Percentiles rank a stretch among this genome's conserved stretches.
Evolutionary conservation across 1,140 invertebrate species (phyloP).

Genomic region (Drosophila ogumai): DNA sequence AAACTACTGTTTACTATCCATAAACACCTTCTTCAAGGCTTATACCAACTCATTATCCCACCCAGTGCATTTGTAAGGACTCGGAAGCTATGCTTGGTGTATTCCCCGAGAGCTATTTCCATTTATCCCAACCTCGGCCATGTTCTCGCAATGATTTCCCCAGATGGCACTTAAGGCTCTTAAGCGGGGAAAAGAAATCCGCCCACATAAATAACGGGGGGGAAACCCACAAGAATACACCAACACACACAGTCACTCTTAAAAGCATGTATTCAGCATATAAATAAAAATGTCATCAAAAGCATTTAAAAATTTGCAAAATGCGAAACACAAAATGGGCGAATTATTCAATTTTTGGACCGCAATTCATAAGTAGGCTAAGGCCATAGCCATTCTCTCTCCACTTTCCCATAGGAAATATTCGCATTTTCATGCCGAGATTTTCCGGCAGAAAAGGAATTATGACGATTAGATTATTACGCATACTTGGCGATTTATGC

Average conservation of each 20-base stretch:
- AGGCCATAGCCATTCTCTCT: neutral
- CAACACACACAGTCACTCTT: conserved; percentile 3
- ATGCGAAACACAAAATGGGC: conserved; percentile 56
- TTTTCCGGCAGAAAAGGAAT: conserved; percentile 59
- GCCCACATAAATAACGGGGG: conserved; percentile 52
- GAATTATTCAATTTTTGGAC: conserved; percentile 65
- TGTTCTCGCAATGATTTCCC: conserved; percentile 61
- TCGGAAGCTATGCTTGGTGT: neutral
- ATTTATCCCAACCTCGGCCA: conserved; percentile 43
- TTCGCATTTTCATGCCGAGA: conserved; percentile 57
- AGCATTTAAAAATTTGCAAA: conserved; percentile 77
- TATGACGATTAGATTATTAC: conserved; percentile 81
- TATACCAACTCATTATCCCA: conserved; percentile 36
- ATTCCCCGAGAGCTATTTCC: conserved; percentile 39
- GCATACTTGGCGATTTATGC: conserved; percentile 79
- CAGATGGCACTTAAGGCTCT: conserved; percentile 64
- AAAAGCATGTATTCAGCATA: conserved; percentile 2
- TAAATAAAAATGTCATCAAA: conserved; percentile 79
- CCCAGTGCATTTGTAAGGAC: conserved; percentile 11
- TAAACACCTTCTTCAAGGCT: conserved; percentile 27
- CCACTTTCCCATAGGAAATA: neutral
- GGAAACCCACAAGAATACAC: conserved; percentile 17
- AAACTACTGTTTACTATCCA: conserved; percentile 7
- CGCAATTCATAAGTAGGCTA: conserved; percentile 60
- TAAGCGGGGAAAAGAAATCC: conserved; percentile 50